phyloP scores from a whole-genome alignment of 2,888 invertebrate species.

The Drosophila monieri region DNA sequence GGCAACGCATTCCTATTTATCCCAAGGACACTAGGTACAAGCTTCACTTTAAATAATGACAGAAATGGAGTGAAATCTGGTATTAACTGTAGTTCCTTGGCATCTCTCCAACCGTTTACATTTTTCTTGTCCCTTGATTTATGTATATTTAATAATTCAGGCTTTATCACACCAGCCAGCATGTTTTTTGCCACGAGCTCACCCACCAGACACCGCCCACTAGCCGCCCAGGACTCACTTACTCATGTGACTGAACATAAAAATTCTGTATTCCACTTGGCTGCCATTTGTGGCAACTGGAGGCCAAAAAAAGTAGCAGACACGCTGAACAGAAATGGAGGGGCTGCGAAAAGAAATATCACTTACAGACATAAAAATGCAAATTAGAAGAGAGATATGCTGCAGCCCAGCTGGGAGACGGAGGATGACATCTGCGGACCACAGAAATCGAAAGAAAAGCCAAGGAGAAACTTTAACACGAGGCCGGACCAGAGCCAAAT shows the following conservation, averaged over 20 bases:
- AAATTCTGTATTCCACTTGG: slow-evolving; percentile 41
- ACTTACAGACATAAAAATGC: slow-evolving; percentile 66
- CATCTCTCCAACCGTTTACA: slow-evolving; percentile 34
- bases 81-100: slow-evolving; percentile 4
- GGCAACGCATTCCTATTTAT: no score
- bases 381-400: slow-evolving; percentile 53
- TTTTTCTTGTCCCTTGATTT: slow-evolving; percentile 59
- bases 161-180: slow-evolving; percentile 63
- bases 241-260: slow-evolving; percentile 43
- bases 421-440: slow-evolving; percentile 35
- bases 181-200: slow-evolving; percentile 9
- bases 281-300: slow-evolving; percentile 22
- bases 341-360: slow-evolving; percentile 35
- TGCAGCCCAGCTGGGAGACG: slow-evolving; percentile 34
- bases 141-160: slow-evolving; percentile 78
- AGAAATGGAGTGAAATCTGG: neutral
- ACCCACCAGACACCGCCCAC: slow-evolving; percentile 16
- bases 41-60: neutral
- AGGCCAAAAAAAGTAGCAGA: slow-evolving; percentile 3
- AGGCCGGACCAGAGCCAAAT: slow-evolving; percentile 12
- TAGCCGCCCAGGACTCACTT: slow-evolving; percentile 29
- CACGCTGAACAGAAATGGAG: slow-evolving; percentile 1
- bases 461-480: slow-evolving; percentile 27
- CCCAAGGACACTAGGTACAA: neutral
- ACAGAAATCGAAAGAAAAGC: slow-evolving; percentile 8